Percentiles rank a stretch among this genome's conserved stretches.
Evolutionary conservation across 2,888 invertebrate genomes (phyloP).

Genomic region (Ormyrus labotus): DNA sequence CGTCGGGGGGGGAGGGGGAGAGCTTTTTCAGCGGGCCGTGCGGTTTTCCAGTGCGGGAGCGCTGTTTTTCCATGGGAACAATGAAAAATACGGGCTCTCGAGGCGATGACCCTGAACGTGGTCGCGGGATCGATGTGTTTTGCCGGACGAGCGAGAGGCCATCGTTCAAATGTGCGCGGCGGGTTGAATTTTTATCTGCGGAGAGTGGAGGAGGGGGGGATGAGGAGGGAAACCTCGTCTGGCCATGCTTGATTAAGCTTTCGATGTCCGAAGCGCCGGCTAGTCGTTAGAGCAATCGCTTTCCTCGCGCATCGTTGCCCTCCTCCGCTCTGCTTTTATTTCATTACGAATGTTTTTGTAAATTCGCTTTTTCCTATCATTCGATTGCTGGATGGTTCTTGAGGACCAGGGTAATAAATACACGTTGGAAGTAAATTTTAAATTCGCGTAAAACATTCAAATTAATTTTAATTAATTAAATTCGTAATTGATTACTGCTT

Average conservation of each 20-base stretch:
- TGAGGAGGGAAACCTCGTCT: not conserved
- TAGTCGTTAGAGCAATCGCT: constrained; percentile 23
- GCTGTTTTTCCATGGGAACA: constrained; percentile 48
- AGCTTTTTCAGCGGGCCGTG: constrained; percentile 18
- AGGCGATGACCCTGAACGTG: not conserved
- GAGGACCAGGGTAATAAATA: too few relatives aligned
- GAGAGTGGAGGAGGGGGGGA: not conserved
- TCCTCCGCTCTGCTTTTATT: constrained; percentile 8
- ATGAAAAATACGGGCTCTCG: constrained; percentile 20
- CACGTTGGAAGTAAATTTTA: too few relatives aligned
- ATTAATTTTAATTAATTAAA: too few relatives aligned
- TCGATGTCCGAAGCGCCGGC: not conserved
- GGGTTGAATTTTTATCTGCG: constrained; percentile 28
- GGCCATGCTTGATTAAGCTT: constrained; percentile 39
- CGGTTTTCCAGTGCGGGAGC: constrained; percentile 32
- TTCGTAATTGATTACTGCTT: too few relatives aligned
- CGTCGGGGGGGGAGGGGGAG: not conserved
- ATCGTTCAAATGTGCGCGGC: not conserved
- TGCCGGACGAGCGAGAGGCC: too few relatives aligned
- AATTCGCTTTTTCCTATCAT: not conserved
- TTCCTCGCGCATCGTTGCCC: constrained; percentile 25
- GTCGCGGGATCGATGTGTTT: too few relatives aligned
- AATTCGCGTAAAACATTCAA: too few relatives aligned
- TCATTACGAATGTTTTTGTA: constrained; percentile 12
- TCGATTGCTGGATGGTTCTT: too few relatives aligned